phyloP scores from a whole-genome alignment of 2,888 invertebrate species.

The Conus canariensis region DNA sequence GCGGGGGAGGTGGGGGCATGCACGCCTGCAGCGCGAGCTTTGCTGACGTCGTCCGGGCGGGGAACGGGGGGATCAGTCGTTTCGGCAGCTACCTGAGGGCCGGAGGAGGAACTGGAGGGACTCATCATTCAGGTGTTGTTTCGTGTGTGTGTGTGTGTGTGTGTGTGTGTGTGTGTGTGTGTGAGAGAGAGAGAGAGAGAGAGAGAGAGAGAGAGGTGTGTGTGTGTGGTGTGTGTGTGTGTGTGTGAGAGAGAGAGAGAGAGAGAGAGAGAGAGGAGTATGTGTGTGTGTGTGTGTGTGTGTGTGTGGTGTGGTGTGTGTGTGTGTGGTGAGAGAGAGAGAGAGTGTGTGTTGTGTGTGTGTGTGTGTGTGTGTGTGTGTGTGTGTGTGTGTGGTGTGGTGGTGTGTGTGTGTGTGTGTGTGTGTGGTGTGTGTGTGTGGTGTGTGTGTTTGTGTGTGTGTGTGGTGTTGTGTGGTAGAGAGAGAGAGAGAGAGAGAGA shows the following conservation, averaged over 20 bases:
- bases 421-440: neutral
- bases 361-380: neutral
- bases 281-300: conserved; percentile 3
- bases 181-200: neutral
- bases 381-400: too few species aligned
- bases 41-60: conserved; percentile 40
- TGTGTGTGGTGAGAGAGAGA: neutral
- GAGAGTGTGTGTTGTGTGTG: neutral
- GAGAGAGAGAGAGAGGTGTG: neutral
- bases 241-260: too few species aligned
- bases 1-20: conserved; percentile 54
- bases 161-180: conserved; percentile 20
- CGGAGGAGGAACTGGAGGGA: conserved; percentile 53
- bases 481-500: too few species aligned
- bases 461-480: too few species aligned
- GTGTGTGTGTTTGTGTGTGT: too few species aligned
- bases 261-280: neutral
- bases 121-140: conserved; percentile 44
- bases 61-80: conserved; percentile 50
- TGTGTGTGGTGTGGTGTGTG: neutral
- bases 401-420: too few species aligned
- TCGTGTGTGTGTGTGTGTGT: neutral
- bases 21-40: conserved; percentile 44
- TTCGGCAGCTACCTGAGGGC: conserved; percentile 52
- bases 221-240: too few species aligned